phyloP scores from a whole-genome alignment of 2,113 vertebrate species.

The Grammomys dolichurus region DNA sequence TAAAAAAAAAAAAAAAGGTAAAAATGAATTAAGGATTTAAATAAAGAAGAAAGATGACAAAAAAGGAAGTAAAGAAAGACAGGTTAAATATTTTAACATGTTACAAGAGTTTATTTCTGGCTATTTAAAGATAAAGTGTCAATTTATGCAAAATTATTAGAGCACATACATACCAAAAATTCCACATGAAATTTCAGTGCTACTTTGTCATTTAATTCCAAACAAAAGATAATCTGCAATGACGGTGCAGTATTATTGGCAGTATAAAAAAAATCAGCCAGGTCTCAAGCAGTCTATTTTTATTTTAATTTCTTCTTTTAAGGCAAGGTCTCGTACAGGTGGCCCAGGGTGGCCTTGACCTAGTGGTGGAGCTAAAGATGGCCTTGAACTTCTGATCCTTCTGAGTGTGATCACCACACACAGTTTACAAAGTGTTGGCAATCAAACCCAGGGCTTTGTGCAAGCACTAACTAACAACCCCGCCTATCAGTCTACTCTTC shows the following conservation, averaged over 20 bases:
- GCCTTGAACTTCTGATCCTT: neutral
- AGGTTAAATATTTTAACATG: constrained; percentile 51
- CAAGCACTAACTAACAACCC: no score
- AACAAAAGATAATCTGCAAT: neutral
- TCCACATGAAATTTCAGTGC: neutral
- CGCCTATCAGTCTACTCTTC: neutral
- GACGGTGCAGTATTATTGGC: neutral
- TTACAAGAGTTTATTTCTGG: constrained; percentile 33
- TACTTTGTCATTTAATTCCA: constrained; percentile 41
- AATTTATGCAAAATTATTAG: constrained; percentile 23
- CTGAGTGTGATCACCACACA: neutral
- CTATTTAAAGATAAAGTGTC: neutral
- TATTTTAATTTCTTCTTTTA: neutral
- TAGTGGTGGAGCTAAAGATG: no score
- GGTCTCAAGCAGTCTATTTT: neutral
- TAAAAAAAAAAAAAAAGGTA: neutral
- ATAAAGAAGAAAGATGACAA: constrained; percentile 20
- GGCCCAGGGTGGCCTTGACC: no score
- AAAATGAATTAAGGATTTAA: constrained; percentile 14
- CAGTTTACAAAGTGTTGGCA: neutral
- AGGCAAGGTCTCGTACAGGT: neutral
- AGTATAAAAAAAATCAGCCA: neutral
- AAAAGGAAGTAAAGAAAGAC: constrained; percentile 23
- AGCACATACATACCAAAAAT: neutral
- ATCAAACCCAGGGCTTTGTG: neutral